These are phyloP conservation scores for Anoncus sp. DNA, from an alignment of 2,888 invertebrate species.

Conservation along the genomic window DNA sequence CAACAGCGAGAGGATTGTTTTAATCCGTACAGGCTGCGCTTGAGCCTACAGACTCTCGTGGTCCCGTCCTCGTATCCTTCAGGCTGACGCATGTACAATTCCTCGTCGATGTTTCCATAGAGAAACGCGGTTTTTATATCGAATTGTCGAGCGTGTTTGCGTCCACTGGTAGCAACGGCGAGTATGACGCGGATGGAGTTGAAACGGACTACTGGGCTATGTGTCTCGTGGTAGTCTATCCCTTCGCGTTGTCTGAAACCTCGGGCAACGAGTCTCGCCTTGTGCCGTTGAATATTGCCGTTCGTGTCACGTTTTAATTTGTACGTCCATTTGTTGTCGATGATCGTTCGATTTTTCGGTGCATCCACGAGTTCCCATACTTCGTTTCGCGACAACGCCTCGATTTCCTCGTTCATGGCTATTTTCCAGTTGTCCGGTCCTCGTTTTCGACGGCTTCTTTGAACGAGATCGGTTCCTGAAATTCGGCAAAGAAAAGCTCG, in stretches of 20 bases:
- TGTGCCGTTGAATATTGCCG: slow-evolving; percentile 17
- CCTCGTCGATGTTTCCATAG: slow-evolving; percentile 73
- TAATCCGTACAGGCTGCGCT: slow-evolving; percentile 46
- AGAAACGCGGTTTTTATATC: slow-evolving; percentile 76
- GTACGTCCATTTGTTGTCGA: slow-evolving; percentile 45
- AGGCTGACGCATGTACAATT: slow-evolving; percentile 76
- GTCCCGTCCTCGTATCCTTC: slow-evolving; percentile 73
- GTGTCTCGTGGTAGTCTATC: slow-evolving; percentile 25
- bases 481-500: slow-evolving; percentile 20
- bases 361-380: slow-evolving; percentile 42
- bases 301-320: slow-evolving; percentile 27
- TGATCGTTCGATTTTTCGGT: slow-evolving; percentile 1
- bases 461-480: slow-evolving; percentile 23
- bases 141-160: slow-evolving; percentile 69
- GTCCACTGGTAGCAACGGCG: slow-evolving; percentile 50
- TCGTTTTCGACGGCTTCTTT: slow-evolving; percentile 11
- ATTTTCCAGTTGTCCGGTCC: slow-evolving; percentile 28
- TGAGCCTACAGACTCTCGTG: slow-evolving; percentile 32
- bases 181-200: slow-evolving; percentile 20
- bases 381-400: slow-evolving; percentile 28
- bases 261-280: slow-evolving; percentile 30
- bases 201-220: slow-evolving; percentile 29
- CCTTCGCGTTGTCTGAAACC: slow-evolving; percentile 17
- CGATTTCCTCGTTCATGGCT: slow-evolving; percentile 50
- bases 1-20: slow-evolving; percentile 54